A percentile compares a stretch with the other conserved stretches of the same genome.
These are phyloP conservation scores for Papilio xuthus DNA, from an alignment of 1,140 invertebrate genomes.

Conservation along the genomic window DNA sequence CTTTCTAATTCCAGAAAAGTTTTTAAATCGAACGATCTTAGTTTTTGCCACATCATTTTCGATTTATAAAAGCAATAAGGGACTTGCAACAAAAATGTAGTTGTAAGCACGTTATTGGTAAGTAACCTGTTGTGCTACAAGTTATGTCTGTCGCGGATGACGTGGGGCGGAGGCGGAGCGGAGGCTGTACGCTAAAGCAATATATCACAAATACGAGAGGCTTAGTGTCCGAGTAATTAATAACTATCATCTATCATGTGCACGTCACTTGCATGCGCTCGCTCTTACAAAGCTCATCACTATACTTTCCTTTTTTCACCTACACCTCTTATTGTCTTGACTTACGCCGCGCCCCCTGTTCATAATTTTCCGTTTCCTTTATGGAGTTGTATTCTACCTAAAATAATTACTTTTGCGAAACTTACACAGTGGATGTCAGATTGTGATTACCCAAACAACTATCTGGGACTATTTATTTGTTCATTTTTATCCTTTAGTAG, in stretches of 20 bases:
- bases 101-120: not conserved
- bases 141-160: not conserved
- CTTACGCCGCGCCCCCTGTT: not conserved
- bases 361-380: too few relatives aligned
- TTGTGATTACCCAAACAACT: too few relatives aligned
- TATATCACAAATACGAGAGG: slow-evolving; percentile 7
- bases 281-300: not conserved
- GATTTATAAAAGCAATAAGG: too few relatives aligned
- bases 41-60: too few relatives aligned
- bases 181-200: not conserved
- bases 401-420: too few relatives aligned
- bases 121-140: not conserved
- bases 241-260: slow-evolving; percentile 1
- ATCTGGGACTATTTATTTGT: too few relatives aligned
- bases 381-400: too few relatives aligned
- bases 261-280: not conserved
- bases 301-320: not conserved
- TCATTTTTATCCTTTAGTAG: too few relatives aligned
- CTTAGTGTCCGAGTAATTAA: slow-evolving; percentile 6
- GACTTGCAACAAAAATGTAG: not conserved
- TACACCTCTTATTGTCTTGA: not conserved
- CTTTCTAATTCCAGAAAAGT: too few relatives aligned
- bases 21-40: too few relatives aligned
- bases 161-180: not conserved
- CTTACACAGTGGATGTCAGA: too few relatives aligned